Conservation (phyloP, 2,797 vertebrate species). For the Bradypus variegatus region DNA sequence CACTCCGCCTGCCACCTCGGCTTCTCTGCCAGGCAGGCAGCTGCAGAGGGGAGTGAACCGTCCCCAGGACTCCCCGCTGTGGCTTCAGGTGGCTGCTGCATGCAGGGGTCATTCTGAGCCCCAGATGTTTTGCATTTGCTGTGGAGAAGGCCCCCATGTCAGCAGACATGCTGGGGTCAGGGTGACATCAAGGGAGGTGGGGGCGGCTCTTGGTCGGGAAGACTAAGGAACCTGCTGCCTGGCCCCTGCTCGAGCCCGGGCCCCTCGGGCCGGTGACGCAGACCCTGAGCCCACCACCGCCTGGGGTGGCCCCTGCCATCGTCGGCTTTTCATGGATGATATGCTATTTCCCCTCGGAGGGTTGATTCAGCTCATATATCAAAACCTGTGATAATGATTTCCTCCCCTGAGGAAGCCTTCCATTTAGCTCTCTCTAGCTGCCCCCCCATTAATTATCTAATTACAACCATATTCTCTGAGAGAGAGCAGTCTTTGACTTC, state of each 20-base stretch:
- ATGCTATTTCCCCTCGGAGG: constrained; percentile 46
- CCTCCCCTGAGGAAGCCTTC: constrained; percentile 73
- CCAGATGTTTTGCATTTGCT: constrained; percentile 37
- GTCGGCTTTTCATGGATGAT: not conserved
- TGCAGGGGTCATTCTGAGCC: not conserved
- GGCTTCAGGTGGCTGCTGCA: not conserved
- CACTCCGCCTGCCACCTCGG: no score
- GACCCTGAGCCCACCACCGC: not conserved
- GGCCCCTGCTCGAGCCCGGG: not conserved
- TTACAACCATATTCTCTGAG: constrained; percentile 72
- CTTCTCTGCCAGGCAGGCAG: not conserved
- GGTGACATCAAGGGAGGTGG: constrained; percentile 1
- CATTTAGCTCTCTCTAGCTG: constrained; percentile 66
- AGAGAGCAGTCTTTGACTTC: constrained; percentile 59
- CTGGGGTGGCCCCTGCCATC: not conserved
- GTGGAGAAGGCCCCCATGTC: not conserved
- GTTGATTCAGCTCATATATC: constrained; percentile 66
- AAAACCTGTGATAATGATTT: constrained; percentile 68
- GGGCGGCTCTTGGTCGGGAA: not conserved
- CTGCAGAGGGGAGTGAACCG: fast-evolving
- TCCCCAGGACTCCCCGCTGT: fast-evolving
- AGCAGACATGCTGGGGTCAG: constrained; percentile 9
- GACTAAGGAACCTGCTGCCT: constrained; percentile 11
- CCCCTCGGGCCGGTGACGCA: not conserved
- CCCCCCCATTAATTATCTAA: constrained; percentile 74